Base-by-base conservation (phyloP, 2,888 invertebrate species). In the Plutella xylostella region DNA sequence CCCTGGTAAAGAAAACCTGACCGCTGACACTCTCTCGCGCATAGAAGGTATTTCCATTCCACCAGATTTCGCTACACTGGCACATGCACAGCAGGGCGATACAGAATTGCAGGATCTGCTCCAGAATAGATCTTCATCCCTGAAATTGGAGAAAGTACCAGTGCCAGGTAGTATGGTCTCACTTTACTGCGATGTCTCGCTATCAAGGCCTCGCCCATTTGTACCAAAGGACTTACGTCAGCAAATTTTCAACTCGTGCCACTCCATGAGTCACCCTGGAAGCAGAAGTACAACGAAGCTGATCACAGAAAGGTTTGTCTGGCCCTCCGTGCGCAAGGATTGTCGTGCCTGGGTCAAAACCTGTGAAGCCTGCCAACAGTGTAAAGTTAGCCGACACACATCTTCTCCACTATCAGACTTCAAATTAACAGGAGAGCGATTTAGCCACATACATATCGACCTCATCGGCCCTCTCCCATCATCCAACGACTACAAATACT, bases 171-270 rank as follows among this genome's bases (percentile, higher is more conserved):
- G 19, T 3, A 37, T 9, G 3, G n/a, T n/a, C n/a, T n/a, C n/a
- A n/a, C 4, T 37, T 12, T 37, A 12, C 14, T 60, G 59, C 43
- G 42, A 42, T 20, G 20, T n/a, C 4, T 19, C 19, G 5, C 7
- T 3, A 6, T 5, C 14, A 11, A 31, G 4, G 4, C 42, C 30
- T 3, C 5, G 44, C 28, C 44, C 47, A 4, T 47, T 40, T n/a
- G 40, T 45, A 3, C 31, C 21, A 15, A 48, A 47, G 33, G 0
- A 3, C 0, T 31, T 53, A 0, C 43, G 57, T 1, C 51, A 45
- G 20, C 51, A 54, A 33, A 43, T 56, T 1, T 61, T 58, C 17
- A 54, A 58, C 4, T 46, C 49, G 19, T 42, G 60, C 0, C 61
- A 60, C 31, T 20, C 22, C 6, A 15, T 43, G 7, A 43, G 35